Evolutionary conservation across 2,888 invertebrate species (phyloP), one percentile per base, ranked within the genome.

Genomic region (Monochamus alternatus): DNA sequence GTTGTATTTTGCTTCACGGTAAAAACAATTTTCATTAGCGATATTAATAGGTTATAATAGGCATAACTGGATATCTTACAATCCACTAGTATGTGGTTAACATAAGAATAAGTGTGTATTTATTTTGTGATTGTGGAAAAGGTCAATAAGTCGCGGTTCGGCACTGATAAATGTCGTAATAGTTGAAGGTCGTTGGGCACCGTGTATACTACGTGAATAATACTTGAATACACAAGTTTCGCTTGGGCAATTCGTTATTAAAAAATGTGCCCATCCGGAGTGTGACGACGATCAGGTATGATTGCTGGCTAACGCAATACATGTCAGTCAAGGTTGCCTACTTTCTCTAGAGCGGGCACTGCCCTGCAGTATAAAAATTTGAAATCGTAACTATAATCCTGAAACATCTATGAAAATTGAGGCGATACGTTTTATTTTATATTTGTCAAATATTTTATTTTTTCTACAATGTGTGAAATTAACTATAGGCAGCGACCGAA

Each of bases 321-420:
- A 84, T 84, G 79, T 85, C 85, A 83, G 85, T 85, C 85, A 85
- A 85, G 85, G 85, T 84, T 85, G 82, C 75, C 78, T 78, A 84
- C 84, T 85, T 85, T 85, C 85, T 85, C 85, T 84, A 60, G 69
- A 74, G 77, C 82, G 84, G 84, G 75, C 84, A 84, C 80, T 84
- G 84, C 81, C 83, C 80, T 78, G 78, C 76, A 70, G 74, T 74
- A 60, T 77, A 10, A 78, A 77, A 75, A 77, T 66, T n/a, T 62
- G 47, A 38, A 62, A 71, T 63, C 51, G 60, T 69, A 69, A 69
- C 44, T 47, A 12, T 44, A 69, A 55, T 47, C 47, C 9, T 9
- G 38, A 38, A 38, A 5, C 38, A 38, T 38, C 38, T 7, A 38
- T 38, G 4, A 38, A 38, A 38, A 38, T 1, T 38, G 38, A 38